Percentiles rank a stretch among this genome's conserved stretches.
Evolutionary conservation across 1,140 invertebrate species (phyloP).

Genomic region (Lethrus apterus): DNA sequence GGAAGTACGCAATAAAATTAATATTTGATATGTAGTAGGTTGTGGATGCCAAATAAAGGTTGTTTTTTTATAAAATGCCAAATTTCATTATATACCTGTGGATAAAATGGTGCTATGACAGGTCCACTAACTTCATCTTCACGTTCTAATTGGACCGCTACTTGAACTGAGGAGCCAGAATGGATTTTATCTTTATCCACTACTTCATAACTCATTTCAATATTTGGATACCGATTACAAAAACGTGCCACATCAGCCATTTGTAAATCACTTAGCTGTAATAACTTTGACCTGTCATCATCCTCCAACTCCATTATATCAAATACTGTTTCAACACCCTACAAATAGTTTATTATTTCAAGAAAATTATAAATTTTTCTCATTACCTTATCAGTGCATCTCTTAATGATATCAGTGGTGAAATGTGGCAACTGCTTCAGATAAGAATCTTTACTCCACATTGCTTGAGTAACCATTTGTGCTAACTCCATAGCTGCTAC

Average conservation of each 20-base stretch:
- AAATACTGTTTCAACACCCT: slow-evolving; percentile 92
- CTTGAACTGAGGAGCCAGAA: slow-evolving; percentile 76
- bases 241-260: slow-evolving; percentile 97
- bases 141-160: slow-evolving; percentile 87
- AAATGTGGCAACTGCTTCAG: slow-evolving; percentile 97
- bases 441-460: slow-evolving; percentile 99
- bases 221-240: slow-evolving; percentile 98
- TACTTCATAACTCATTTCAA: slow-evolving; percentile 93
- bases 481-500: slow-evolving; percentile 99
- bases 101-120: slow-evolving; percentile 97
- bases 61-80: too few species aligned
- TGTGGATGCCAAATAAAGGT: too few species aligned
- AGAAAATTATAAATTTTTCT: background rate
- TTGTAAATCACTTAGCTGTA: slow-evolving; percentile 77
- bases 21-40: too few species aligned
- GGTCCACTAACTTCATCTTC: slow-evolving; percentile 96
- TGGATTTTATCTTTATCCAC: slow-evolving; percentile 71
- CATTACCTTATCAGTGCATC: slow-evolving; percentile 78
- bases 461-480: slow-evolving; percentile 99
- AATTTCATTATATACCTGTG: too few species aligned
- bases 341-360: slow-evolving; percentile 19
- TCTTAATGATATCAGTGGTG: slow-evolving; percentile 78
- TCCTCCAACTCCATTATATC: slow-evolving; percentile 99
- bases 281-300: slow-evolving; percentile 76
- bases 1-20: too few species aligned